These are phyloP conservation scores for Drosophila pandora DNA, from an alignment of 1,140 invertebrate genomes.

Conservation along the genomic window DNA sequence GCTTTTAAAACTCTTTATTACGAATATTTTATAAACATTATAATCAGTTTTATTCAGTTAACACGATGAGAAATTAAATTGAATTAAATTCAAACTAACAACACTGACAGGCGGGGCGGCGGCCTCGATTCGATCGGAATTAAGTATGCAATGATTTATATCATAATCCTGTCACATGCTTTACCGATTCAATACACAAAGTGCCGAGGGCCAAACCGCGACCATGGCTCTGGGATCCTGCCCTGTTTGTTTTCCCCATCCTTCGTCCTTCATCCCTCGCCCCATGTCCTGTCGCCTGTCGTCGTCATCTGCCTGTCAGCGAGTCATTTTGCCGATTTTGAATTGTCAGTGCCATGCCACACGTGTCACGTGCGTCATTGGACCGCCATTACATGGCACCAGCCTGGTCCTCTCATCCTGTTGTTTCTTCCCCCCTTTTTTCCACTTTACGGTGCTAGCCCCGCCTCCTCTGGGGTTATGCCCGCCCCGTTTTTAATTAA, in stretches of 20 bases:
- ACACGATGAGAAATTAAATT: slow-evolving; percentile 2
- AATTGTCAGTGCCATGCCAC: slow-evolving; percentile 65
- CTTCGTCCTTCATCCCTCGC: not conserved
- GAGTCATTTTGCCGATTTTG: slow-evolving; percentile 47
- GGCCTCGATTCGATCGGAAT: slow-evolving; percentile 52
- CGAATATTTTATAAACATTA: not conserved
- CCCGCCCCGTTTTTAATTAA: slow-evolving; percentile 70
- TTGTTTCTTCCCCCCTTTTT: slow-evolving; percentile 31
- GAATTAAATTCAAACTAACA: slow-evolving; percentile 22
- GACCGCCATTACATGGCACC: slow-evolving; percentile 57
- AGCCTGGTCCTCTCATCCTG: slow-evolving; percentile 29
- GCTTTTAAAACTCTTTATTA: too few relatives aligned
- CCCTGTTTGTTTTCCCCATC: not conserved
- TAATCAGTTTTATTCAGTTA: not conserved
- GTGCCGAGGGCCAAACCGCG: slow-evolving; percentile 30
- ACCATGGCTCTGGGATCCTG: slow-evolving; percentile 17
- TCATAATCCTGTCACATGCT: slow-evolving; percentile 77
- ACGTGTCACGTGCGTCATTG: slow-evolving; percentile 64
- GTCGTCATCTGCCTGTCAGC: slow-evolving; percentile 50
- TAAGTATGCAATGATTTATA: slow-evolving; percentile 72
- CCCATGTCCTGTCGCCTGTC: slow-evolving; percentile 4
- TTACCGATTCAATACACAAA: slow-evolving; percentile 75
- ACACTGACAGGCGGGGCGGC: not conserved
- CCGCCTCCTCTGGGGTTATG: not conserved
- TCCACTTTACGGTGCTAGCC: slow-evolving; percentile 5